Conservation (phyloP, 1,140 invertebrate species). For the Brachionus paranguensis region DNA sequence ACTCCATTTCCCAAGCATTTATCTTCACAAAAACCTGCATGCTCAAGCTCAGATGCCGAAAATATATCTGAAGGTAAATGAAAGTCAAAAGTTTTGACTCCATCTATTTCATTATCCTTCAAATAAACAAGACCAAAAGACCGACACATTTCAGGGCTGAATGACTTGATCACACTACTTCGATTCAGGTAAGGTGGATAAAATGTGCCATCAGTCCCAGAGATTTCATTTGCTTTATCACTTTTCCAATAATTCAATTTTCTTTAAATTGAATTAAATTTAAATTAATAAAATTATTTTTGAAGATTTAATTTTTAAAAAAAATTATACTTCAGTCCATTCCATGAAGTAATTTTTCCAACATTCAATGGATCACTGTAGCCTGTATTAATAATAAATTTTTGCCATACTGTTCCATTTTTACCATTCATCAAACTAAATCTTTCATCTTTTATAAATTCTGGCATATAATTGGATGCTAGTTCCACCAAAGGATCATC, state of each 20-base stretch:
- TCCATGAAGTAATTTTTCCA: not conserved
- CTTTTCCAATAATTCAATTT: constrained; percentile 19
- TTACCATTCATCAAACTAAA: constrained; percentile 26
- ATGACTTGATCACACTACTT: not conserved
- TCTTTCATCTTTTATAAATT: not conserved
- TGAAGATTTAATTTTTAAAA: not conserved
- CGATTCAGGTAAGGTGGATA: constrained; percentile 2
- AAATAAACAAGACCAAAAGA: not conserved
- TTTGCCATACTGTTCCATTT: constrained; percentile 36
- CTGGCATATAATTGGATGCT: not conserved
- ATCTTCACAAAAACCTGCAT: not conserved
- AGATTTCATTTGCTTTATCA: not conserved
- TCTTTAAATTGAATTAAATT: not conserved
- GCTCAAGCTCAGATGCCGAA: not conserved
- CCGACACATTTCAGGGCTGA: constrained; percentile 24
- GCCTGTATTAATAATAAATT: not conserved
- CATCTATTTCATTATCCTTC: not conserved
- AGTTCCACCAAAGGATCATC: constrained; percentile 19
- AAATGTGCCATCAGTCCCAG: constrained; percentile 32
- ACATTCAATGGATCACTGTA: not conserved
- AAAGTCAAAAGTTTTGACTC: constrained; percentile 14
- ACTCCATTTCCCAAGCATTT: constrained; percentile 23
- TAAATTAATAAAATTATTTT: not conserved
- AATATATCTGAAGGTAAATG: constrained; percentile 12
- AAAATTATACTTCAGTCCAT: not conserved